Base-by-base conservation (phyloP, 2,113 vertebrate species). In the Heteronetta atricapilla region DNA sequence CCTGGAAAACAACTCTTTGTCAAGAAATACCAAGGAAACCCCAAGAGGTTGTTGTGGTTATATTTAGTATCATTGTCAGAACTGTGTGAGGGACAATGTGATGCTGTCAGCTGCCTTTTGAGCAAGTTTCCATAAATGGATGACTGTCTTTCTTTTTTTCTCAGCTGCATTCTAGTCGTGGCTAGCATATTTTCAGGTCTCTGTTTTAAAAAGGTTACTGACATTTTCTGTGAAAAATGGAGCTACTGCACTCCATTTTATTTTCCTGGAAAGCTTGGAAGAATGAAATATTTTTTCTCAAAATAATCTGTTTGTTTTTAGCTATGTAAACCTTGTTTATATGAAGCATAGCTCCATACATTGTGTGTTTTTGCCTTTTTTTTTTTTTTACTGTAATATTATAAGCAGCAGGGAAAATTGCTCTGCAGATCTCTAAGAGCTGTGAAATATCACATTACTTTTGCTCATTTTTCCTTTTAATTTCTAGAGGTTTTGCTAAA, bases 51-150 rank as follows among this genome's bases (percentile, higher is more conserved):
- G 36, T 40, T 52, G 28, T 19, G 33, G 48, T 60, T 25, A 18
- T 17, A 16, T 53, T 79, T 48, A 75, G 28, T 21, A 64, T 28
- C 17, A 3, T 13, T 17, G n/a, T 36, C 53, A 44, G 36, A 63
- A 44, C 25, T 3, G 5, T 13, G 18, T 4, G 8, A 70, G 42
- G 28, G 15, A 26, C 31, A 29, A 9, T 10, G 13, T 0, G 7
- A 48, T 26, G 31, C 1, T 3, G 33, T 14, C 34, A 56, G 58
- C 3, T 0, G 3, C 53, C 66, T 55, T 55, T 46, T 25, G 64
- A 72, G 55, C 18, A 13, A 16, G 26, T 73, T n/a, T 16, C 34
- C n/a, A 20, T 26, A 31, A 67, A 22, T 2, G 22, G 38, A 62
- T 78, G 40, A 38, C 31, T 5, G 7, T 36, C 38, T 13, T 50